Base-by-base conservation (phyloP, 2,888 invertebrate species). In the Entomobrya proxima region DNA sequence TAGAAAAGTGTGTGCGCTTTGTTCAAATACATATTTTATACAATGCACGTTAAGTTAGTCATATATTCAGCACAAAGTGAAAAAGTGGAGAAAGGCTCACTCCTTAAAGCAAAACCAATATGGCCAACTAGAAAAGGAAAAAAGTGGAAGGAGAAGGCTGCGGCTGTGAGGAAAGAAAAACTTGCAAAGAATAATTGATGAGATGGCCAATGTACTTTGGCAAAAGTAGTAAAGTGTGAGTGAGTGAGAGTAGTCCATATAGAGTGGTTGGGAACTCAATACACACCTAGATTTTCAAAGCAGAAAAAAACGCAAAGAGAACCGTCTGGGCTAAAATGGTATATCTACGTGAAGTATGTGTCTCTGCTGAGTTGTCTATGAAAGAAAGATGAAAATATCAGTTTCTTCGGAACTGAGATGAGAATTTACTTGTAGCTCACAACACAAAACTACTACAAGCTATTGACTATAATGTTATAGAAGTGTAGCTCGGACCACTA, bases 121-220 rank as follows among this genome's bases (percentile, higher is more conserved):
- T 76, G 75, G 52, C 52, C 52, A 52, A 24, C 52, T 52, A 52
- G 52, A 13, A 52, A 52, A 52, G 52, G n/a, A n/a, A n/a, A 52
- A 30, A 58, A 58, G 58, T 58, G 58, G 30, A 67, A 24, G 37
- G 61, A 61, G 61, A 61, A 24, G 52, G 75, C 37, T 76, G 47
- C 40, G 40, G 75, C 37, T 76, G 47, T 44, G 40, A 32, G 55
- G 47, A 52, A 76, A 55, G 44, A 77, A 58, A 58, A 37, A 78
- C 78, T 78, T 64, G 61, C 64, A 30, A 58, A 24, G 81, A 81
- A 81, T 81, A 72, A 81, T 81, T 81, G 72, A 81, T 81, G 81
- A 81, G 81, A 81, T 79, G 67, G 69, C 79, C 79, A 69, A 21
- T 47, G 52, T 69, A 58, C 32, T 58, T 58, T 32, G 30, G 58